Base-by-base conservation (phyloP, 2,888 invertebrate genomes). In the Drosophila acutilabella region DNA sequence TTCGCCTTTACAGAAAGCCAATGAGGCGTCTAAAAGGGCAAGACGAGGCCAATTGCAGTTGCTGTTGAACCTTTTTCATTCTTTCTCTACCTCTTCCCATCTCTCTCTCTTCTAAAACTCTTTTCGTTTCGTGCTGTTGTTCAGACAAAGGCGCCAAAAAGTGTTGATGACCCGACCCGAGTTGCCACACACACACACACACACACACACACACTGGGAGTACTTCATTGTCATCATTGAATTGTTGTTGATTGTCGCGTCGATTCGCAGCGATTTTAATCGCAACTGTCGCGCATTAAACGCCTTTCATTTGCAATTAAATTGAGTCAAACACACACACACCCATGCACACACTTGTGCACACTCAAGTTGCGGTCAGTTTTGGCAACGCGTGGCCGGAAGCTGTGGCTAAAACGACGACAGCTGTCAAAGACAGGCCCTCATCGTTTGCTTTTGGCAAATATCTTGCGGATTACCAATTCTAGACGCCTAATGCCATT, bases 251-350 rank as follows among this genome's bases (percentile, higher is more conserved):
- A 82, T 78, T 82, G 84, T 81, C 70, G 71, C 81, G 76, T 80
- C 75, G 80, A 81, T 84, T 87, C 80, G 84, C 84, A 70, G 80
- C 81, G 87, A 87, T 83, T 86, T 82, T 74, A 86, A 86, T 86
- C 81, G 81, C 83, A 80, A 69, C 67, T 71, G 77, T 67, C 68
- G 68, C 68, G 57, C 67, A 80, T 85, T 88, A 88, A 85, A 89
- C 83, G 89, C 87, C 85, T 83, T 88, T 78, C 81, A 83, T 87
- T 89, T 89, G 89, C 89, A 88, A 88, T 88, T 85, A 88, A 77
- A 85, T 83, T 74, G 71, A 68, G 64, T 71, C 71, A 53, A 56
- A 42, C 36, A 56, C 44, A 65, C 52, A 68, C 57, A 64, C 26
- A 48, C 51, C 58, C 50, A 57, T 48, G 50, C 53, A 51, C 30